Percentiles rank a stretch among this genome's conserved stretches.
Evolutionary conservation across 2,888 invertebrate genomes (phyloP).

Genomic region (Thalpophila matura): DNA sequence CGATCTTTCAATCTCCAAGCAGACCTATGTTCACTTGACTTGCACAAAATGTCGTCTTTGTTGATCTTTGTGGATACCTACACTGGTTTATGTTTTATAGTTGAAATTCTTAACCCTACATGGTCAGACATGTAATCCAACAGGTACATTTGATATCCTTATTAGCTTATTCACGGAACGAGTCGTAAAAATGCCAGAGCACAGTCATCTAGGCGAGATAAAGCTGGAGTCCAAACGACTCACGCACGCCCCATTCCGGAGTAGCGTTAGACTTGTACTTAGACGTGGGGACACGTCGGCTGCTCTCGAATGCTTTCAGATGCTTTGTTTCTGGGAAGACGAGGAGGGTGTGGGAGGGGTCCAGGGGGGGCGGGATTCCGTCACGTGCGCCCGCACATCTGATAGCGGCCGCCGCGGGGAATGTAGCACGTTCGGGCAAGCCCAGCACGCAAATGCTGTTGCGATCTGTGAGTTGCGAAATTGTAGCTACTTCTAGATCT

Average conservation of each 20-base stretch:
- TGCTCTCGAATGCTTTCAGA: slow-evolving; percentile 64
- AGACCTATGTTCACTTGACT: slow-evolving; percentile 11
- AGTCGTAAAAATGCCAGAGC: slow-evolving; percentile 65
- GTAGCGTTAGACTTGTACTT: slow-evolving; percentile 66
- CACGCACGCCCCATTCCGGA: slow-evolving; percentile 74
- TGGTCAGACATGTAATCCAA: slow-evolving; percentile 51
- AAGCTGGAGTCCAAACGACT: slow-evolving; percentile 71
- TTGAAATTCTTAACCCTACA: slow-evolving; percentile 51
- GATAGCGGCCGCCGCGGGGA: slow-evolving; percentile 75
- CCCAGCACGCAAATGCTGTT: slow-evolving; percentile 69
- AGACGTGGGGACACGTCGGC: slow-evolving; percentile 72
- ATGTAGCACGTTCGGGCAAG: slow-evolving; percentile 71
- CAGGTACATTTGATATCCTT: slow-evolving; percentile 63
- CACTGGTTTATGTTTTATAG: slow-evolving; percentile 27
- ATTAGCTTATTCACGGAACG: slow-evolving; percentile 64
- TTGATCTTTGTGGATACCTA: slow-evolving; percentile 29
- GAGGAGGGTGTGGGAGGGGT: slow-evolving; percentile 51
- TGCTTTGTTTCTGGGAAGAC: slow-evolving; percentile 67
- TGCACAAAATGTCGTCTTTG: slow-evolving; percentile 29
- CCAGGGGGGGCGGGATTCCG: slow-evolving; percentile 72
- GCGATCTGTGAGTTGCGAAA: slow-evolving; percentile 59
- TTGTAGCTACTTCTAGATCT: slow-evolving; percentile 50
- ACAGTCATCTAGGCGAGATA: slow-evolving; percentile 67
- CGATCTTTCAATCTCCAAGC: slow-evolving; percentile 23
- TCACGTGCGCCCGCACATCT: slow-evolving; percentile 84